These are phyloP conservation scores for Centruroides sculpturatus DNA, from an alignment of 1,140 invertebrate genomes.

Conservation along the genomic window DNA sequence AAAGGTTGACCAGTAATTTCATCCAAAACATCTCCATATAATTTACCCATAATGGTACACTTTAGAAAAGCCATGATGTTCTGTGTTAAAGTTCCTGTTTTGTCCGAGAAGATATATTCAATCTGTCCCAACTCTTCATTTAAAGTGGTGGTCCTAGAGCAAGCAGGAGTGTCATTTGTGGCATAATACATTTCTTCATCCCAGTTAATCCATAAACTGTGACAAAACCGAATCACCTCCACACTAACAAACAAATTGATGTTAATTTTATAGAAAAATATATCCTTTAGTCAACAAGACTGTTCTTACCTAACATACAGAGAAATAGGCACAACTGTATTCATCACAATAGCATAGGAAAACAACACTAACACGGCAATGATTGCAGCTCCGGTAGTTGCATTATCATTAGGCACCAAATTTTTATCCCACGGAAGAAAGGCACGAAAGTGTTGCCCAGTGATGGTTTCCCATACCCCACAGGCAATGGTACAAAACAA, in stretches of 20 bases:
- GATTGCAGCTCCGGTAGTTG: conserved; percentile 65
- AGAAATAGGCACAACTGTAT: conserved; percentile 99
- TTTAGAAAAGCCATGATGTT: conserved; percentile 99
- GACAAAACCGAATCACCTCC: conserved; percentile 88
- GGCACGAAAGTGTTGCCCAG: conserved; percentile 69
- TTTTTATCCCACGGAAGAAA: conserved; percentile 86
- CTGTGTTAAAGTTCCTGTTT: conserved; percentile 96
- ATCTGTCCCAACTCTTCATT: conserved; percentile 99
- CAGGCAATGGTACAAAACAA: conserved; percentile 93
- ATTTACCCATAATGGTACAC: conserved; percentile 82
- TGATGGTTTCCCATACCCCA: conserved; percentile 90
- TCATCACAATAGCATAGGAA: conserved; percentile 97
- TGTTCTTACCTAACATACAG: conserved; percentile 58
- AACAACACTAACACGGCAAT: conserved; percentile 96
- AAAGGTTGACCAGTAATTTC: conserved; percentile 68
- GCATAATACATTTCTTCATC: conserved; percentile 71
- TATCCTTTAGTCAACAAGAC: too few relatives aligned
- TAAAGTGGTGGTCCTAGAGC: conserved; percentile 90
- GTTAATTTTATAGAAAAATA: too few relatives aligned
- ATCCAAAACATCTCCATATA: conserved; percentile 86
- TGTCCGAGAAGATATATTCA: conserved; percentile 99
- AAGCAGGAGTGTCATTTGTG: conserved; percentile 63
- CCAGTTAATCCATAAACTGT: conserved; percentile 95
- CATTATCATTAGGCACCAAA: conserved; percentile 57
- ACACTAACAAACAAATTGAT: conserved; percentile 38